These are phyloP conservation scores for Philereme transversata DNA, from an alignment of 2,888 invertebrate species.

Conservation along the genomic window DNA sequence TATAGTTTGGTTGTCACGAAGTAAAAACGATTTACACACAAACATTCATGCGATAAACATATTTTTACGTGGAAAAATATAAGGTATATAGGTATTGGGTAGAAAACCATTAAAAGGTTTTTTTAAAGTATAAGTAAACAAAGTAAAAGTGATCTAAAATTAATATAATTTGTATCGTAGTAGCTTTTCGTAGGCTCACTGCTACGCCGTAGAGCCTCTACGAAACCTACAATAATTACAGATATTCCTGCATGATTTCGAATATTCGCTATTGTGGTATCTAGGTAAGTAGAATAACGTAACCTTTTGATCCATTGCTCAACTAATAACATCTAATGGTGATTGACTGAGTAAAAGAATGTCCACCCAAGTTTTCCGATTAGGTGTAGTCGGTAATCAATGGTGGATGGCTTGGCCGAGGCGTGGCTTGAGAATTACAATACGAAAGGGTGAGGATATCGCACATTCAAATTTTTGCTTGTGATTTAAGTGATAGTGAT, in stretches of 20 bases:
- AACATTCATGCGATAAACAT: background rate
- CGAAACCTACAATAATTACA: too few relatives aligned
- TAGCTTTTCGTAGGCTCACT: background rate
- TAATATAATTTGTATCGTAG: background rate
- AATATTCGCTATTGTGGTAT: slow-evolving; percentile 1
- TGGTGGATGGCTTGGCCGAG: slow-evolving; percentile 12
- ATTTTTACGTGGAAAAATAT: background rate
- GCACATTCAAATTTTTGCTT: background rate
- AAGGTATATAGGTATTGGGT: too few relatives aligned
- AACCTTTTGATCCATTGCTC: slow-evolving; percentile 36
- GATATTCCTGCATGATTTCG: background rate
- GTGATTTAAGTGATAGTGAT: too few relatives aligned
- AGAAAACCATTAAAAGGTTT: too few relatives aligned
- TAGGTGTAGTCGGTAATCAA: slow-evolving; percentile 32
- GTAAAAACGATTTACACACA: too few relatives aligned
- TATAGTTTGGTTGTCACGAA: too few relatives aligned
- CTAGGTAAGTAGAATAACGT: slow-evolving; percentile 21
- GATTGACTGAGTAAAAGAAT: slow-evolving; percentile 57
- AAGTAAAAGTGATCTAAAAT: too few relatives aligned
- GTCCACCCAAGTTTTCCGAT: slow-evolving; percentile 58
- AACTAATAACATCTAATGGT: slow-evolving; percentile 55
- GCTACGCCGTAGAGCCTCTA: background rate
- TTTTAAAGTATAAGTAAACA: too few relatives aligned
- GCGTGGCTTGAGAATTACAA: slow-evolving; percentile 17
- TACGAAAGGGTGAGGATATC: slow-evolving; percentile 11